These are phyloP conservation scores for Nestor notabilis DNA, from an alignment of 2,113 vertebrate genomes.

Conservation along the genomic window DNA sequence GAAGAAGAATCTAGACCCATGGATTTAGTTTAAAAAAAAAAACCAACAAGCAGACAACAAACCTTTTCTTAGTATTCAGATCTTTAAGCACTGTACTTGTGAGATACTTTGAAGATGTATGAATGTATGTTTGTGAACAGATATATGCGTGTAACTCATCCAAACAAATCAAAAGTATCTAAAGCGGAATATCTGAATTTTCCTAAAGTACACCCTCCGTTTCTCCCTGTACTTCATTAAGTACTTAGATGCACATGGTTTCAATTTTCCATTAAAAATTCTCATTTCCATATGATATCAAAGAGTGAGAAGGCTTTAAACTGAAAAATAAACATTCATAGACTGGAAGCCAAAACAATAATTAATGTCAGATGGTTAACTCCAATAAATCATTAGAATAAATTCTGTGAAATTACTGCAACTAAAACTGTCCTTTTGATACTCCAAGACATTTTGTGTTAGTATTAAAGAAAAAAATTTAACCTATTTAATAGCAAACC, in stretches of 20 bases:
- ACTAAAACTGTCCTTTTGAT: slow-evolving; percentile 78
- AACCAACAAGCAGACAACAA: background rate
- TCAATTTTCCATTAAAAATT: slow-evolving; percentile 90
- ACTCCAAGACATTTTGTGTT: slow-evolving; percentile 73
- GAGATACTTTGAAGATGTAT: slow-evolving; percentile 2
- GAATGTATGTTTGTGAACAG: slow-evolving; percentile 36
- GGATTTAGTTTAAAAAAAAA: background rate
- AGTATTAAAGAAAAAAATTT: slow-evolving; percentile 61
- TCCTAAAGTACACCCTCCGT: slow-evolving; percentile 75
- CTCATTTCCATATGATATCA: slow-evolving; percentile 97
- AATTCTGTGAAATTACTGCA: slow-evolving; percentile 83
- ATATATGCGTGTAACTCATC: slow-evolving; percentile 57
- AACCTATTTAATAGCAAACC: slow-evolving; percentile 37
- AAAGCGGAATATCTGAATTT: slow-evolving; percentile 77
- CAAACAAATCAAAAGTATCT: slow-evolving; percentile 73
- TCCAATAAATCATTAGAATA: slow-evolving; percentile 87
- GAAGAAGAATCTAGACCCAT: background rate
- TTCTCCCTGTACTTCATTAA: slow-evolving; percentile 92
- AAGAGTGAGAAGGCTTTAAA: slow-evolving; percentile 90
- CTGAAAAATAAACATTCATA: slow-evolving; percentile 90
- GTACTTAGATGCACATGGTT: slow-evolving; percentile 90
- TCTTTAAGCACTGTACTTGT: background rate
- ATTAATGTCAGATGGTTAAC: slow-evolving; percentile 89
- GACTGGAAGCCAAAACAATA: slow-evolving; percentile 88
- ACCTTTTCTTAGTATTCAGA: background rate